These are phyloP conservation scores for Oreochromis niloticus DNA, from an alignment of 2,113 vertebrate species.

Conservation along the genomic window DNA sequence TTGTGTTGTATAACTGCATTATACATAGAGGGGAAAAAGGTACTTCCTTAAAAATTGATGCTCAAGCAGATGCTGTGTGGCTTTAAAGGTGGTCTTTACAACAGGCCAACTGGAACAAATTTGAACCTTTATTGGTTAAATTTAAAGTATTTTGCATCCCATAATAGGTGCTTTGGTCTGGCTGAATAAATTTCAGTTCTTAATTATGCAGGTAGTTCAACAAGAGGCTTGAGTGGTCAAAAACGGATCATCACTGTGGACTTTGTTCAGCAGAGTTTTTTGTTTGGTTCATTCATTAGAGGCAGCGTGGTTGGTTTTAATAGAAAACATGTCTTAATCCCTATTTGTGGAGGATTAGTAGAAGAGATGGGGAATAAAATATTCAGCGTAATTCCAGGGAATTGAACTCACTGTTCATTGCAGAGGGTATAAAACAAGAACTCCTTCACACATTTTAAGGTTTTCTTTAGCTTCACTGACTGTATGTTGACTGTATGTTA, in stretches of 20 bases:
- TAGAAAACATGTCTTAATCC: background rate
- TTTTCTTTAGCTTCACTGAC: background rate
- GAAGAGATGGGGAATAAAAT: background rate
- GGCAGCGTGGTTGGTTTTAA: background rate
- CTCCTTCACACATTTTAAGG: background rate
- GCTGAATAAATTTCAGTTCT: background rate
- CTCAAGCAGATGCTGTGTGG: background rate
- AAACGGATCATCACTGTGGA: rapidly evolving
- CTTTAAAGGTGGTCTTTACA: background rate
- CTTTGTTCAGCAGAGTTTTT: background rate
- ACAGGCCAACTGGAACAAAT: background rate
- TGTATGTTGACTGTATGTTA: too few relatives aligned
- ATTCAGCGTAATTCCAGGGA: background rate
- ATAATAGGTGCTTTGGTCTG: background rate
- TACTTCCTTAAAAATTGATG: background rate
- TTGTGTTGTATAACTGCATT: background rate
- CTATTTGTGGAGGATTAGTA: background rate
- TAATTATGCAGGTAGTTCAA: background rate
- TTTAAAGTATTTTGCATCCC: background rate
- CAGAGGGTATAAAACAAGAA: background rate
- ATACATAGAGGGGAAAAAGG: rapidly evolving
- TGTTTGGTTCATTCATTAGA: background rate
- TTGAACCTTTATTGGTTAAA: background rate
- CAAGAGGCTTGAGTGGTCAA: background rate
- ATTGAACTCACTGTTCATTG: background rate